Percentiles rank a stretch among this genome's conserved stretches.
phyloP scores from a whole-genome alignment of 2,888 invertebrate genomes.

The Caenorhabditis sp. region DNA sequence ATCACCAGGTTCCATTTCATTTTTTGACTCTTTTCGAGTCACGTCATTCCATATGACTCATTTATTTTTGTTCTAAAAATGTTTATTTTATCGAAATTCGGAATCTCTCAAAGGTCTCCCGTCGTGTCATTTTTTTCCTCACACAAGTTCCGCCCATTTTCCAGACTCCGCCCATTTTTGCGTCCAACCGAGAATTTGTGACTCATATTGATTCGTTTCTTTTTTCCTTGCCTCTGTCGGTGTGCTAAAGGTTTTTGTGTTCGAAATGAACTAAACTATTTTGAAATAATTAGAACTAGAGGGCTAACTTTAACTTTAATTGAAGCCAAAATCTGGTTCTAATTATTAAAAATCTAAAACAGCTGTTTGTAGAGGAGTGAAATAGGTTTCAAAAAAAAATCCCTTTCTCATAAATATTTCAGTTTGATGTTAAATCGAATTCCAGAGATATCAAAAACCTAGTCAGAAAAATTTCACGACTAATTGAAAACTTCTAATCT shows the following conservation, averaged over 20 bases:
- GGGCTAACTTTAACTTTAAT: too few relatives aligned
- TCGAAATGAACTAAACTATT: too few relatives aligned
- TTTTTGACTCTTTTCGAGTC: too few relatives aligned
- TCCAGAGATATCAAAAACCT: too few relatives aligned
- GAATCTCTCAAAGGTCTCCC: conserved; percentile 25
- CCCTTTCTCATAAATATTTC: neutral
- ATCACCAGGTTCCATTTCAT: too few relatives aligned
- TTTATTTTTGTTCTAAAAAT: neutral
- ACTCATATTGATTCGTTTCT: conserved; percentile 27
- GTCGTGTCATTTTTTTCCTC: conserved; percentile 11
- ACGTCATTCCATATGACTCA: neutral
- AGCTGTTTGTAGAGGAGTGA: neutral
- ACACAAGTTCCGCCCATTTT: conserved; percentile 26
- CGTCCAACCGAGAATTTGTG: neutral
- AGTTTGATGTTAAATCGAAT: neutral
- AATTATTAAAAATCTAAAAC: too few relatives aligned
- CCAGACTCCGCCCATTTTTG: conserved; percentile 4
- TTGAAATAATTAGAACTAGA: too few relatives aligned
- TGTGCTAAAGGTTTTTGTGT: too few relatives aligned
- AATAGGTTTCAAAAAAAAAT: too few relatives aligned
- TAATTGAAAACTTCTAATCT: too few relatives aligned
- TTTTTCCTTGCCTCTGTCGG: conserved; percentile 4
- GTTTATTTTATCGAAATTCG: conserved; percentile 24
- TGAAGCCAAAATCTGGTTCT: too few relatives aligned
- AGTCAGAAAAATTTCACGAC: too few relatives aligned